Conservation (phyloP, 2,797 vertebrate genomes). For the Halcyon smyrnensis region DNA sequence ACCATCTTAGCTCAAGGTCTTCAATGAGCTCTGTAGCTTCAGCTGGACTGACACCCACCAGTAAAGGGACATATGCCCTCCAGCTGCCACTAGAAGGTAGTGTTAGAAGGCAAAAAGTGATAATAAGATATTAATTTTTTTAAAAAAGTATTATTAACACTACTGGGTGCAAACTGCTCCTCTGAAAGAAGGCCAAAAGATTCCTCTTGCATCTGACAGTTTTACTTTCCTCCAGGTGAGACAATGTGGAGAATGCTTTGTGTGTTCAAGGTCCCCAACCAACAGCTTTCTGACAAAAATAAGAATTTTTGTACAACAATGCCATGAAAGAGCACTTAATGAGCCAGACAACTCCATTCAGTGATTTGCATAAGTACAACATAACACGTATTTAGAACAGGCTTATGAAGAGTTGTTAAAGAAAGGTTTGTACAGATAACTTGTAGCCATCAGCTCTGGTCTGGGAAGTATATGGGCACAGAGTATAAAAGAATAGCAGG, state of each 20-base stretch:
- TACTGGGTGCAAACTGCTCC: neutral
- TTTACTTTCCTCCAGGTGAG: neutral
- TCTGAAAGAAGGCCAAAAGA: neutral
- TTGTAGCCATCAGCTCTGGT: neutral
- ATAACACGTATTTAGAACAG: neutral
- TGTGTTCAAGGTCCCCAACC: neutral
- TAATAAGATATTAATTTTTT: neutral
- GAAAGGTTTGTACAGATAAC: neutral
- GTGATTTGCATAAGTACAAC: neutral
- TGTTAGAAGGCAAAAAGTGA: neutral
- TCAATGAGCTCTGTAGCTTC: neutral
- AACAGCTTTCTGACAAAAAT: neutral
- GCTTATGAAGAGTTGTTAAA: neutral
- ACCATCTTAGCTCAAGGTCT: neutral
- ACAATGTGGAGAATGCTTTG: neutral
- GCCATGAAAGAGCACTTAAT: neutral
- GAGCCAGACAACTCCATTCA: neutral
- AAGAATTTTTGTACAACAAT: fast-evolving
- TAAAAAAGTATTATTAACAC: neutral
- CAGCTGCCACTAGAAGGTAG: neutral
- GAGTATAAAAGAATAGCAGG: neutral
- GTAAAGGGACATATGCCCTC: neutral
- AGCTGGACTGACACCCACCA: neutral
- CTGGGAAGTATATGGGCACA: neutral
- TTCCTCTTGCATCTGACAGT: neutral